Conservation (phyloP, 2,888 invertebrate genomes). For the Automeris io region DNA sequence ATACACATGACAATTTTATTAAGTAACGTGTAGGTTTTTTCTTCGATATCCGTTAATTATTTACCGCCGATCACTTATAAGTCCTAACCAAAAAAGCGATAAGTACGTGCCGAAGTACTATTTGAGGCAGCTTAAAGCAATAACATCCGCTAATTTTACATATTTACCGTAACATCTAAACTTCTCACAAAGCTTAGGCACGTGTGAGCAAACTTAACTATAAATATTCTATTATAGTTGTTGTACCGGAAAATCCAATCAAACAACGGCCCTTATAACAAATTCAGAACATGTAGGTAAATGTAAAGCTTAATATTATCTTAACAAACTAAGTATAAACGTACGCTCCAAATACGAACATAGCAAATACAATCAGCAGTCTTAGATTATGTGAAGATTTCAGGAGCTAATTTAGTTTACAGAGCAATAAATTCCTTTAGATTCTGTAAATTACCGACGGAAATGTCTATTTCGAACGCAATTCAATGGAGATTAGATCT, state of each 20-base stretch:
- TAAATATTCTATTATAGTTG: not conserved
- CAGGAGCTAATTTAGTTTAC: slow-evolving; percentile 12
- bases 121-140: too few relatives aligned
- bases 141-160: too few relatives aligned
- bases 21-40: too few relatives aligned
- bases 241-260: not conserved
- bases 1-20: too few relatives aligned
- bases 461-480: slow-evolving; percentile 12
- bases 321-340: not conserved
- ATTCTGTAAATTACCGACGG: slow-evolving; percentile 18
- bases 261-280: not conserved
- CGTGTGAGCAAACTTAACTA: not conserved
- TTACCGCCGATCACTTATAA: too few relatives aligned
- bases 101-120: too few relatives aligned
- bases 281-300: not conserved
- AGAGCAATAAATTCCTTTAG: slow-evolving; percentile 21
- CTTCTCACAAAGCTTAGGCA: not conserved
- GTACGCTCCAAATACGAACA: not conserved
- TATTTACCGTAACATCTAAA: too few relatives aligned
- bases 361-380: not conserved
- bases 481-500: slow-evolving; percentile 24
- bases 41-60: too few relatives aligned
- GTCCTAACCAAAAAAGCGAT: too few relatives aligned
- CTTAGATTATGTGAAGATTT: not conserved
- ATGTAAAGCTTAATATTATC: not conserved